These are phyloP conservation scores for Solea senegalensis DNA, from an alignment of 2,113 vertebrate species.

Conservation along the genomic window DNA sequence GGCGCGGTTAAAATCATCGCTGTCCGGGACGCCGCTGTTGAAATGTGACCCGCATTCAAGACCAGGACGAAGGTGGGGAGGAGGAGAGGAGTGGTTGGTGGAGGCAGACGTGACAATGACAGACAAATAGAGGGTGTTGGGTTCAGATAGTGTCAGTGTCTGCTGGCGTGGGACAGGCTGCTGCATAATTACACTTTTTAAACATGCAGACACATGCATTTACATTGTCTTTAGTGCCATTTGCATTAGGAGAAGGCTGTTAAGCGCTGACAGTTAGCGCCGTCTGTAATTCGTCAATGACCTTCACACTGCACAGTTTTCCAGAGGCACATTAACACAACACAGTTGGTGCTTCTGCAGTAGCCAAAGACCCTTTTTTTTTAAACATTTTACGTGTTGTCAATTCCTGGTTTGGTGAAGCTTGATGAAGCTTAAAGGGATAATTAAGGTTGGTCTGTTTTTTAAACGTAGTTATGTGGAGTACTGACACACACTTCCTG, in stretches of 20 bases:
- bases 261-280: not conserved
- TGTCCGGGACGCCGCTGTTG: slow-evolving; percentile 40
- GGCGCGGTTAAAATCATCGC: slow-evolving; percentile 60
- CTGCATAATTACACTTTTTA: slow-evolving; percentile 1
- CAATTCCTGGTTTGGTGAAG: not conserved
- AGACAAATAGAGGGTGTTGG: slow-evolving; percentile 49
- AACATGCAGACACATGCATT: not conserved
- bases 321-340: slow-evolving; percentile 13
- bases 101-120: slow-evolving; percentile 34
- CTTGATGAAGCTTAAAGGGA: too few species aligned
- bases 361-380: not conserved
- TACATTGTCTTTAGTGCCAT: not conserved
- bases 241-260: slow-evolving; percentile 8
- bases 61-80: not conserved
- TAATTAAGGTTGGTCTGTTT: too few species aligned
- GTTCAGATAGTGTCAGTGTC: slow-evolving; percentile 25
- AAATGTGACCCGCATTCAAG: slow-evolving; percentile 60
- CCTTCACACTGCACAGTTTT: not conserved
- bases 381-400: not conserved
- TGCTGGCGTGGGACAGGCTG: slow-evolving; percentile 5
- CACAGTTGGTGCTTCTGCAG: not conserved
- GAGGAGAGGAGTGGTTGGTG: not conserved
- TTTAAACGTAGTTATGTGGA: too few species aligned
- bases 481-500: too few species aligned
- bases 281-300: not conserved